Percentiles rank a stretch among this genome's conserved stretches.
Conservation (phyloP, 35 echinoderm and acorn worm species). For the Apostichopus parvimensis region DNA sequence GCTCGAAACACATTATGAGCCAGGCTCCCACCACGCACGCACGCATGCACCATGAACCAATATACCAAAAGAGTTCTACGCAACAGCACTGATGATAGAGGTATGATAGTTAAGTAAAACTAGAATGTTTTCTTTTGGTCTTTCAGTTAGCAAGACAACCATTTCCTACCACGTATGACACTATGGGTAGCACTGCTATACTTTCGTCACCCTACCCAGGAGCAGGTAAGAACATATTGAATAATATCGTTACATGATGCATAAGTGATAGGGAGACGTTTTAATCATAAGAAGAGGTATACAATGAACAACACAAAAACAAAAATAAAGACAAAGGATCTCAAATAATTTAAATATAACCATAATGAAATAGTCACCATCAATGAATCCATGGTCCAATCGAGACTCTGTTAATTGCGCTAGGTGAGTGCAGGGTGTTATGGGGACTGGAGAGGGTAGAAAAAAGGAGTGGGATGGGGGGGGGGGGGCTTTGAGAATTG, state of each 20-base stretch:
- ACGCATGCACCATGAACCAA: too few relatives aligned
- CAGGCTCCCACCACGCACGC: background rate
- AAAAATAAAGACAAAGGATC: too few relatives aligned
- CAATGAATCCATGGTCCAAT: too few relatives aligned
- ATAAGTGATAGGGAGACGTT: background rate
- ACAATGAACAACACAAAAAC: background rate
- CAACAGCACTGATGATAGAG: background rate
- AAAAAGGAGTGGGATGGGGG: background rate
- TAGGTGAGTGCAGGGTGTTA: background rate
- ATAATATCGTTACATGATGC: background rate
- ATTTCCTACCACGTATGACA: background rate
- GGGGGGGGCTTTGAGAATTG: too few relatives aligned
- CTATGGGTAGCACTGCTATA: background rate
- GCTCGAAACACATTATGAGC: background rate
- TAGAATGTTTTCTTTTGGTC: background rate
- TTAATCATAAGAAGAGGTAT: background rate
- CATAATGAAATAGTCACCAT: too few relatives aligned
- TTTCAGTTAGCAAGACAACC: background rate
- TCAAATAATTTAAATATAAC: too few relatives aligned
- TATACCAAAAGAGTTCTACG: background rate
- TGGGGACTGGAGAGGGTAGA: background rate
- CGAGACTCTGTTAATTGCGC: background rate
- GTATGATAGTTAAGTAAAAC: background rate
- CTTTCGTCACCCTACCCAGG: background rate
- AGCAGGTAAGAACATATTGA: background rate